These are phyloP conservation scores for Okapia johnstoni DNA, from an alignment of 2,113 vertebrate genomes.

Conservation along the genomic window DNA sequence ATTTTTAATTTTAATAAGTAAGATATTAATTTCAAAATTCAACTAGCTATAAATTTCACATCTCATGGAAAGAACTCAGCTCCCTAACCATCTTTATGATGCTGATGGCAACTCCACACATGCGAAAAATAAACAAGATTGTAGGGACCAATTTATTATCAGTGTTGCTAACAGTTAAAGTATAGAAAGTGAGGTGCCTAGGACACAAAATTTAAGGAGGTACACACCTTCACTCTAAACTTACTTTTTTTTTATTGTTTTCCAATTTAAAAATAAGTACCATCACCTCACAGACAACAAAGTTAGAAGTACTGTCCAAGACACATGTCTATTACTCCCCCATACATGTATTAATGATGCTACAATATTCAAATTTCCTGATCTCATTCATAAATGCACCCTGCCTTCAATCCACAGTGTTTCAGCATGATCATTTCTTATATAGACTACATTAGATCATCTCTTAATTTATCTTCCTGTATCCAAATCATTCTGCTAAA, in stretches of 20 bases:
- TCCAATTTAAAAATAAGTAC: background rate
- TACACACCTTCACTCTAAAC: background rate
- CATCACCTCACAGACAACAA: background rate
- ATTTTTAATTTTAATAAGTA: background rate
- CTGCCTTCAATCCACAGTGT: background rate
- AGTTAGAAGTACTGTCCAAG: background rate
- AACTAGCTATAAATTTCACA: background rate
- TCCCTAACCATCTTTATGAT: background rate
- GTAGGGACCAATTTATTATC: background rate
- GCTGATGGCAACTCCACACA: background rate
- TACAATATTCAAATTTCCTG: background rate
- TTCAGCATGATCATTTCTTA: background rate
- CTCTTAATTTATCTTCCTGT: constrained; percentile 6
- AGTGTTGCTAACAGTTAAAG: background rate
- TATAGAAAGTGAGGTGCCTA: background rate
- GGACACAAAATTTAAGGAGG: background rate
- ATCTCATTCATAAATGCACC: background rate
- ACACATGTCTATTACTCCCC: background rate
- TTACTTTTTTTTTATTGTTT: background rate
- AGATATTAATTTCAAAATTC: background rate
- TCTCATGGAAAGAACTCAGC: background rate
- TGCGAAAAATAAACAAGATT: background rate
- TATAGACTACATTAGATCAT: background rate
- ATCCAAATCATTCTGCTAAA: background rate
- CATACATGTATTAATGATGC: background rate